Evolutionary conservation across 30 jellyfish, hydroid and myxozoan species (phyloP).

Genomic region (Euphysa ruthae): DNA sequence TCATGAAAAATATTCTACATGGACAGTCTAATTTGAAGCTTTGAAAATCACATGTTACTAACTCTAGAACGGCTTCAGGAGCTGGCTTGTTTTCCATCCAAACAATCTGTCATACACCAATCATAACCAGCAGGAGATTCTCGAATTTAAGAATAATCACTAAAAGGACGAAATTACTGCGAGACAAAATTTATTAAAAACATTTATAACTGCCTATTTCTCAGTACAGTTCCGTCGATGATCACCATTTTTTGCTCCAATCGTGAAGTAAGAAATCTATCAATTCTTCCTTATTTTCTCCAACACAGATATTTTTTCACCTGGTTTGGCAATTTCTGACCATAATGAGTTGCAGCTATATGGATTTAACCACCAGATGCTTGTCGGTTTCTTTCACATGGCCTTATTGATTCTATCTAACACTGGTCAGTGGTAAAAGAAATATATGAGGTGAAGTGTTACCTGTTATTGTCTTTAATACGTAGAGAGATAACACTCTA

Average conservation of each 20-base stretch:
- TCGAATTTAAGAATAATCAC: too few relatives aligned
- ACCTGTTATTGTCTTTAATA: background rate
- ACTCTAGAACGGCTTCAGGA: background rate
- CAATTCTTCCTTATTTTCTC: background rate
- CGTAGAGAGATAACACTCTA: background rate
- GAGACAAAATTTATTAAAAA: background rate
- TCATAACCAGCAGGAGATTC: background rate
- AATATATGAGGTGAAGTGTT: background rate
- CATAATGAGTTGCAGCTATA: background rate
- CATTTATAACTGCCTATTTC: background rate
- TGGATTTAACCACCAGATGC: too few relatives aligned
- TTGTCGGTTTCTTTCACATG: too few relatives aligned
- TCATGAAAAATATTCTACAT: background rate
- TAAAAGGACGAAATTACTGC: background rate
- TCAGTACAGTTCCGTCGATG: background rate
- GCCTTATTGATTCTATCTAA: background rate
- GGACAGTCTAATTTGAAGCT: background rate
- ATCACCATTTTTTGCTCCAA: background rate
- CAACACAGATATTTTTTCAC: background rate
- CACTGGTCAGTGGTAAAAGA: slow-evolving; percentile 1
- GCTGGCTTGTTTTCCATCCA: slow-evolving; percentile 1
- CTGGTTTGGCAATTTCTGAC: background rate
- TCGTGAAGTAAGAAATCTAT: background rate
- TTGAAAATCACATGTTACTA: background rate
- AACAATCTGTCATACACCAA: background rate